Conservation (phyloP, 2,888 invertebrate species). For the Pseudeuparius sepicola region DNA sequence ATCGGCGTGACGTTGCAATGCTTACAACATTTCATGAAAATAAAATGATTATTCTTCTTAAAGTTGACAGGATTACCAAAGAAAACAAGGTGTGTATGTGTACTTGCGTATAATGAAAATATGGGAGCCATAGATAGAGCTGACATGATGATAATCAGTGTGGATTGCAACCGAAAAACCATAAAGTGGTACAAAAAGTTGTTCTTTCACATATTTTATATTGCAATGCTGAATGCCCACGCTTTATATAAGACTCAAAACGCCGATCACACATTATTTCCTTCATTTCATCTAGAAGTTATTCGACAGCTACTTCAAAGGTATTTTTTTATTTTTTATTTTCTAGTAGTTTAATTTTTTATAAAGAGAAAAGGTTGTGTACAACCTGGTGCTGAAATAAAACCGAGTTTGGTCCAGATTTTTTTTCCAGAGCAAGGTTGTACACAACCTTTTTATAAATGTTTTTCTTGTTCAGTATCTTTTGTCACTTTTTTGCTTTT, state of each 20-base stretch:
- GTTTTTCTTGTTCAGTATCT: no score
- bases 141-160: no score
- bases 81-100: no score
- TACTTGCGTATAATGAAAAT: constrained; percentile 15
- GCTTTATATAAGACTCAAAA: constrained; percentile 16
- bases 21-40: constrained; percentile 26
- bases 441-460: no score
- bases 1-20: no score
- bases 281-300: constrained; percentile 16
- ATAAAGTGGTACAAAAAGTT: constrained; percentile 33
- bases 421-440: no score
- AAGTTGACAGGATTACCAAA: constrained; percentile 19
- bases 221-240: constrained; percentile 24
- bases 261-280: constrained; percentile 5
- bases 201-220: constrained; percentile 29
- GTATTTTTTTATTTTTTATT: constrained; percentile 9
- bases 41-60: constrained; percentile 22
- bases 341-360: no score
- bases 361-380: no score
- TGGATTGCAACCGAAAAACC: constrained; percentile 28
- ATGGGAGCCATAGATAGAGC: constrained; percentile 15
- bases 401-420: no score
- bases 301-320: constrained; percentile 16
- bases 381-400: no score
- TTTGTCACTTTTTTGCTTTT: no score